These are phyloP conservation scores for Drosophila baimaii DNA, from an alignment of 1,140 invertebrate genomes.

Conservation along the genomic window DNA sequence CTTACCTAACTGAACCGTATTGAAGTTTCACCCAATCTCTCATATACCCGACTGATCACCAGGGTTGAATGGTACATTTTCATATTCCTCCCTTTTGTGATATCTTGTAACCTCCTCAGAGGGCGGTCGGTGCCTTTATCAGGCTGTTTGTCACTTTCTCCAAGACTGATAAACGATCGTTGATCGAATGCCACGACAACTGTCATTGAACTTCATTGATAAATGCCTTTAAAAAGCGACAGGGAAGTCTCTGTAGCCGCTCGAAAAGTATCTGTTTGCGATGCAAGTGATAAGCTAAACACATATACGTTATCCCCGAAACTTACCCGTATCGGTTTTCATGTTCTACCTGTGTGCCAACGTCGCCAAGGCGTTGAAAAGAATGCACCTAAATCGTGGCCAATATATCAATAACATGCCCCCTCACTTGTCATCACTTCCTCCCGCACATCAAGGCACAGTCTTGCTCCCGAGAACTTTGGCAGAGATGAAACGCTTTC, in stretches of 20 bases:
- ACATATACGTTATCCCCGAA: slow-evolving; percentile 39
- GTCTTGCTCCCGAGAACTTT: slow-evolving; percentile 3
- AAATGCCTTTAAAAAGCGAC: slow-evolving; percentile 45
- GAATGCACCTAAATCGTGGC: slow-evolving; percentile 51
- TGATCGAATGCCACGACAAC: slow-evolving; percentile 67
- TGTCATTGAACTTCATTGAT: slow-evolving; percentile 83
- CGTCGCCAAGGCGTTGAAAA: slow-evolving; percentile 12
- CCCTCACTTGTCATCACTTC: slow-evolving; percentile 49
- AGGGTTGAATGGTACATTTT: slow-evolving; percentile 35
- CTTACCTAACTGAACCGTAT: slow-evolving; percentile 4
- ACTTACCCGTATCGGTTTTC: slow-evolving; percentile 50
- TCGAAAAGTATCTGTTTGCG: slow-evolving; percentile 58
- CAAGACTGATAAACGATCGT: slow-evolving; percentile 70
- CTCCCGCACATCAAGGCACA: slow-evolving; percentile 14
- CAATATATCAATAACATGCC: slow-evolving; percentile 69
- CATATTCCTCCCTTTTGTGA: slow-evolving; percentile 6
- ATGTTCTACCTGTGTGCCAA: slow-evolving; percentile 56
- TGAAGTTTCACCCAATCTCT: not conserved
- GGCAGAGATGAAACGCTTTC: slow-evolving; percentile 53
- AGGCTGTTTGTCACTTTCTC: slow-evolving; percentile 61
- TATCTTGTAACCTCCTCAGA: slow-evolving; percentile 24
- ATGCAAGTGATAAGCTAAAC: slow-evolving; percentile 73
- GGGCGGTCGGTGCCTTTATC: slow-evolving; percentile 54
- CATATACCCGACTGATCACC: slow-evolving; percentile 21
- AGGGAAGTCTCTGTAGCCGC: slow-evolving; percentile 13